Evolutionary conservation across 2,888 invertebrate species (phyloP), one percentile per base, ranked within the genome.

Genomic region (Rosalia funebris): DNA sequence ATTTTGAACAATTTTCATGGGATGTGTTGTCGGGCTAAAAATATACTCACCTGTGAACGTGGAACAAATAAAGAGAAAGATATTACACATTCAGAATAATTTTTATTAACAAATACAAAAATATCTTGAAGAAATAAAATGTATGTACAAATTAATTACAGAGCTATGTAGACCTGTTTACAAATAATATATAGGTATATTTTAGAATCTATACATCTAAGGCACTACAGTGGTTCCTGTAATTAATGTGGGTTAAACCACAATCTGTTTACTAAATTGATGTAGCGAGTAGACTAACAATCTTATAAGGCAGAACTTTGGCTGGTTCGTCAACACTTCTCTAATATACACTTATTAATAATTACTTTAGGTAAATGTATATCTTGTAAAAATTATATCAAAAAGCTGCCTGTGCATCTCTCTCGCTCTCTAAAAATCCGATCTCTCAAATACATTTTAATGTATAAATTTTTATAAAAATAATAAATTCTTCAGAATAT

Each of bases 51-150:
- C n/a, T n/a, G n/a, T n/a, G n/a, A n/a, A n/a, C n/a, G n/a, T n/a
- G n/a, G n/a, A n/a, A n/a, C n/a, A n/a, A n/a, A n/a, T n/a, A n/a
- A n/a, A n/a, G n/a, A 25, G 16, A 25, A 31, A 54, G 42, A 32
- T 11, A 12, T n/a, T 17, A 44, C 19, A 62, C 62, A 65, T 68
- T 65, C 46, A 62, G 52, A 63, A 66, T 66, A 62, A 57, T 63
- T 71, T 71, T 71, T 71, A 71, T 71, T 71, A 71, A 71, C 71
- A 71, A 68, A 66, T 70, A 69, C 68, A 69, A 71, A 70, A 71
- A 69, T 71, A 71, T 70, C 67, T 67, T 67, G 70, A 68, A 66
- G 65, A 66, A 65, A 69, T 71, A 69, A 63, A 67, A 65, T 66
- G 65, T 62, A 62, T 62, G 50, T 62, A 60, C 60, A 66, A 62